A percentile compares a stretch with the other conserved stretches of the same genome.
These are phyloP conservation scores for Chloropsis cyanopogon DNA, from an alignment of 2,113 vertebrate species.

Conservation along the genomic window DNA sequence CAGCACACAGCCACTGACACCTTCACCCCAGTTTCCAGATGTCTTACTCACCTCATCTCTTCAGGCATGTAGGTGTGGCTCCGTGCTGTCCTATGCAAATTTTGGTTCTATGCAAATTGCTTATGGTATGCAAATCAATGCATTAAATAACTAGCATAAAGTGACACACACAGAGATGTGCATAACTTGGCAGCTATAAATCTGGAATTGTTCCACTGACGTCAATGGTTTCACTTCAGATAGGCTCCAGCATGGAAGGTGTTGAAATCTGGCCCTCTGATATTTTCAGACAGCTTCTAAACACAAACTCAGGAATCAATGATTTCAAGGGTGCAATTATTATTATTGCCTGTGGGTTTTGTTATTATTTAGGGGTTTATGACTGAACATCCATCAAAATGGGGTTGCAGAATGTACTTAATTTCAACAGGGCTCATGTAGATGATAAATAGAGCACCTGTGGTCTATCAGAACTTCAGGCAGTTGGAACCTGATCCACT, in stretches of 20 bases:
- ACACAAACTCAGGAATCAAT: not conserved
- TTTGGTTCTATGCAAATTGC: not conserved
- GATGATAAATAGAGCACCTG: not conserved
- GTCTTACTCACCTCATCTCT: not conserved
- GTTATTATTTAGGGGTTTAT: not conserved
- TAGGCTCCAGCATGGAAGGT: not conserved
- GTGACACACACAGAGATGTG: constrained; percentile 47
- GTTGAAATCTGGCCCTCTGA: constrained; percentile 30
- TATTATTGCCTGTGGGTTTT: not conserved
- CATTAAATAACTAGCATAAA: constrained; percentile 54
- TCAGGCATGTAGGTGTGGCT: not conserved
- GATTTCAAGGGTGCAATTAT: not conserved
- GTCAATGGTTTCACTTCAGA: constrained; percentile 46
- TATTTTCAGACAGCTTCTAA: constrained; percentile 35
- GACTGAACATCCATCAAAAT: not conserved
- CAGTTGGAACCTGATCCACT: not conserved
- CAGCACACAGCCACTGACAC: not conserved
- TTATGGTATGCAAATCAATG: constrained; percentile 43
- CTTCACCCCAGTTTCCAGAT: not conserved
- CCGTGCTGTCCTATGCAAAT: not conserved
- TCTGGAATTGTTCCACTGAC: constrained; percentile 60
- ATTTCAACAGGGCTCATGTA: not conserved
- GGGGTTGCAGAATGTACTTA: not conserved
- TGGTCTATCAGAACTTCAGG: not conserved
- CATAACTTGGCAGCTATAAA: constrained; percentile 64